Conservation (phyloP, 1,140 invertebrate genomes). For the Conus ventricosus region DNA sequence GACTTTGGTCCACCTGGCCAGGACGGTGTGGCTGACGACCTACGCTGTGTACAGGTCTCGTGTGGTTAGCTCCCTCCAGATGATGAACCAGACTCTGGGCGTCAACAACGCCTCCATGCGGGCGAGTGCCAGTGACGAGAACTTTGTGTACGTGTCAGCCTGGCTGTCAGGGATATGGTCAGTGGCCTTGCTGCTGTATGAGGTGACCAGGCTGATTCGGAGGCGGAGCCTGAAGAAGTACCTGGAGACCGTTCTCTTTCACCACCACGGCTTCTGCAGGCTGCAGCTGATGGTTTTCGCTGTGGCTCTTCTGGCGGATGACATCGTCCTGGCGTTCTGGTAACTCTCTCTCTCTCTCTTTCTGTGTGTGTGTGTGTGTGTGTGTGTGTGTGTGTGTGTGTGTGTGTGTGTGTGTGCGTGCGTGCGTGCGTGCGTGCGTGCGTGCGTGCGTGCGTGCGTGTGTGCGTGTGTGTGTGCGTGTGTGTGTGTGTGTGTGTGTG, state of each 20-base stretch:
- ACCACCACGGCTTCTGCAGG: constrained; percentile 52
- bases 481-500: not conserved
- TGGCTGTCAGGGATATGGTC: not conserved
- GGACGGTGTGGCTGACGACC: constrained; percentile 47
- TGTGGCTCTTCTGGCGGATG: constrained; percentile 48
- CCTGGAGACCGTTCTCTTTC: not conserved
- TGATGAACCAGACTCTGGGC: not conserved
- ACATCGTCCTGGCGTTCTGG: constrained; percentile 31
- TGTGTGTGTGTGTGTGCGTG: not conserved
- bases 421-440: not conserved
- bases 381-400: not conserved
- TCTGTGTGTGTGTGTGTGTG: not conserved
- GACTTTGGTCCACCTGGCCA: constrained; percentile 45
- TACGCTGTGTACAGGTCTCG: constrained; percentile 47
- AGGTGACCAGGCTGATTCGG: not conserved
- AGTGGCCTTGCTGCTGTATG: not conserved
- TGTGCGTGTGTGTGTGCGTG: not conserved
- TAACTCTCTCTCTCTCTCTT: not conserved
- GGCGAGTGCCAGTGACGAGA: not conserved
- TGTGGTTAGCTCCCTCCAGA: not conserved
- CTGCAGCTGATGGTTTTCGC: constrained; percentile 48
- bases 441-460: not conserved
- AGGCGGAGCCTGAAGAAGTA: not conserved
- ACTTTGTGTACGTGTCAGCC: not conserved
- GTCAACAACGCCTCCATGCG: not conserved